Base-by-base conservation (phyloP, 1,140 invertebrate species). In the Trachymyrmex cornetzi region DNA sequence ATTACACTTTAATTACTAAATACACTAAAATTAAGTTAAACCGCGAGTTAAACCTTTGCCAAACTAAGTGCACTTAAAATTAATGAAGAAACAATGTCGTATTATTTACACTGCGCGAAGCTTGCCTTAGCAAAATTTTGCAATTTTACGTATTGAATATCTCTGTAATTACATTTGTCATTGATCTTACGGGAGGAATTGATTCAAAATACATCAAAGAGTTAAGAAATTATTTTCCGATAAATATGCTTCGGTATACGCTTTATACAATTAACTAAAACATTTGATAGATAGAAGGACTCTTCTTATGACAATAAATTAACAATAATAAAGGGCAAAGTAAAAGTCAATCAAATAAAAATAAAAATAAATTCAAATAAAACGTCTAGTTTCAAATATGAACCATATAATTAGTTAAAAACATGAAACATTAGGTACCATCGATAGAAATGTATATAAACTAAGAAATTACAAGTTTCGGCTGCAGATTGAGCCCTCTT, bases 141-240 rank as follows among this genome's bases (percentile, higher is more conserved):
- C 53, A 59, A 59, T 77, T 77, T 53, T 72, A 24, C 24, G n/a
- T 24, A 22, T 38, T 3, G 34, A 38, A 61, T 77, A 61, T 19
- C 22, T 61, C 14, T 22, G 27, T 61, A 61, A 77, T 77, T 61
- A 24, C 11, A 19, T 77, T 61, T 24, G 34, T n/a, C 22, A 61
- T 77, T 44, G 38, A 77, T 24, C 22, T 44, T 24, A 55, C 16
- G 19, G 2, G 6, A 59, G 14, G 38, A 9, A 61, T 24, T 19
- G n/a, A 27, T 22, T 59, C 16, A 16, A 38, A 22, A 75, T 16
- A 55, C 16, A 16, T 38, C 53, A 59, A 75, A 77, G 3, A 77
- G 16, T 44, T 19, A 24, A 9, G 22, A 38, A 24, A 75, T 53
- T 55, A 55, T 57, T 30, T 57, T 57, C 12, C 11, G 11, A 34